A percentile compares a stretch with the other conserved stretches of the same genome.
These are phyloP conservation scores for Channa striata DNA, from an alignment of 2,797 vertebrate genomes.

Conservation along the genomic window DNA sequence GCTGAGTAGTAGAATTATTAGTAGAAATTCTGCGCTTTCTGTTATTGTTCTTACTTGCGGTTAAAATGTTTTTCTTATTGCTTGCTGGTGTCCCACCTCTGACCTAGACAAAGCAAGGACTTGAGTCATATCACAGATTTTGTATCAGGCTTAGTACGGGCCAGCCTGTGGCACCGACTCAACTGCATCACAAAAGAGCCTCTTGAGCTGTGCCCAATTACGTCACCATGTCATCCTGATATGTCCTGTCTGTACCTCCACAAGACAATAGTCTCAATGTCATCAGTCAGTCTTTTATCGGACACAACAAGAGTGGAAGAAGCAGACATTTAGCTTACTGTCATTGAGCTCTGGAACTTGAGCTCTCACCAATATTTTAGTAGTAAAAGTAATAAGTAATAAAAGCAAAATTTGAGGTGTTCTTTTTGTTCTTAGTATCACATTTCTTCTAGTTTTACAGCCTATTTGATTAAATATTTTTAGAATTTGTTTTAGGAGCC, in stretches of 20 bases:
- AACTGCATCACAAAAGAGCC: slow-evolving; percentile 39
- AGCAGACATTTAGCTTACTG: slow-evolving; percentile 19
- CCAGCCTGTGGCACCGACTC: slow-evolving; percentile 14
- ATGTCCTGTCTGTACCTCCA: slow-evolving; percentile 26
- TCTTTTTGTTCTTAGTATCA: background rate
- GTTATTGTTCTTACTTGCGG: background rate
- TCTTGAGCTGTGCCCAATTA: slow-evolving; percentile 32
- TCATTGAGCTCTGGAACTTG: background rate
- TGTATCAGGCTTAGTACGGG: slow-evolving; percentile 1
- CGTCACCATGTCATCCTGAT: slow-evolving; percentile 26
- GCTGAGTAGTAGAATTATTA: background rate
- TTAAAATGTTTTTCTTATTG: background rate
- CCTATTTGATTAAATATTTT: too few species aligned
- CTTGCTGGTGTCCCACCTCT: background rate
- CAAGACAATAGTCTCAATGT: slow-evolving; percentile 54
- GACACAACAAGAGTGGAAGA: slow-evolving; percentile 13
- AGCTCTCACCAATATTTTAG: background rate
- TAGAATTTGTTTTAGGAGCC: too few species aligned
- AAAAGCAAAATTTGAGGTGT: too few species aligned
- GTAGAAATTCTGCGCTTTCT: background rate
- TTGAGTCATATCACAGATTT: slow-evolving; percentile 26
- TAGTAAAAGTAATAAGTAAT: background rate
- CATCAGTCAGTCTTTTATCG: slow-evolving; percentile 42
- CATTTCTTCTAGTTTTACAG: background rate
- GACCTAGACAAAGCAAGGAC: slow-evolving; percentile 12